Evolutionary conservation across 2,113 vertebrate species (phyloP).

Genomic region (Seriola dumerili): DNA sequence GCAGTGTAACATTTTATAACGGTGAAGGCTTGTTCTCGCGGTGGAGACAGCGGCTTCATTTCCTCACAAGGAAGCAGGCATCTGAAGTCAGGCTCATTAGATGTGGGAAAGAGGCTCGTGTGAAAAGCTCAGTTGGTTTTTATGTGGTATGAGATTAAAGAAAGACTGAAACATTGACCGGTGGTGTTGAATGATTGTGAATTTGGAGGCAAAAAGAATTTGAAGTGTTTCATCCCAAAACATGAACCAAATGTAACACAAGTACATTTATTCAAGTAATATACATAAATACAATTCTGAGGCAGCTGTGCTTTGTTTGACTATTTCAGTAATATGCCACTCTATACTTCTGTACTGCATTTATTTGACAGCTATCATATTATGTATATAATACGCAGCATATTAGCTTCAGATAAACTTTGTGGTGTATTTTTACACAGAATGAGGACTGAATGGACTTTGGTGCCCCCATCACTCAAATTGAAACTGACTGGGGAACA

Average conservation of each 20-base stretch:
- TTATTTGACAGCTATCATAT: not conserved
- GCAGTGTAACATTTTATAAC: constrained; percentile 41
- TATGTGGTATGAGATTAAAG: constrained; percentile 3
- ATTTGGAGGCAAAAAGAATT: not conserved
- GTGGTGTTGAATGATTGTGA: not conserved
- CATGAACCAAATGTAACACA: not conserved
- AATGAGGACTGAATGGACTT: too few species aligned
- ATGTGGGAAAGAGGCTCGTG: constrained; percentile 30
- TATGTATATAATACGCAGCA: not conserved
- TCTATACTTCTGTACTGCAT: not conserved
- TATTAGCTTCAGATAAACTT: too few species aligned
- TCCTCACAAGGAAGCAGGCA: constrained; percentile 28
- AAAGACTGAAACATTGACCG: not conserved
- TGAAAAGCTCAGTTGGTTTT: constrained; percentile 26
- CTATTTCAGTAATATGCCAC: not conserved
- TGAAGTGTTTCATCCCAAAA: not conserved
- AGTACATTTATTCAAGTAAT: not conserved
- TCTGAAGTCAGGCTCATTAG: constrained; percentile 27
- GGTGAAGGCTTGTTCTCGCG: constrained; percentile 24
- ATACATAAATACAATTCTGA: not conserved
- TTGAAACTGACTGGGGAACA: too few species aligned
- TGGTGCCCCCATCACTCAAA: too few species aligned
- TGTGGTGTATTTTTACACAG: too few species aligned
- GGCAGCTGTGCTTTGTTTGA: too few species aligned
- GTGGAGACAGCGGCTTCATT: constrained; percentile 53